Percentiles rank a stretch among this genome's conserved stretches.
Evolutionary conservation across 2,888 invertebrate species (phyloP).

Genomic region (Trilocha varians): DNA sequence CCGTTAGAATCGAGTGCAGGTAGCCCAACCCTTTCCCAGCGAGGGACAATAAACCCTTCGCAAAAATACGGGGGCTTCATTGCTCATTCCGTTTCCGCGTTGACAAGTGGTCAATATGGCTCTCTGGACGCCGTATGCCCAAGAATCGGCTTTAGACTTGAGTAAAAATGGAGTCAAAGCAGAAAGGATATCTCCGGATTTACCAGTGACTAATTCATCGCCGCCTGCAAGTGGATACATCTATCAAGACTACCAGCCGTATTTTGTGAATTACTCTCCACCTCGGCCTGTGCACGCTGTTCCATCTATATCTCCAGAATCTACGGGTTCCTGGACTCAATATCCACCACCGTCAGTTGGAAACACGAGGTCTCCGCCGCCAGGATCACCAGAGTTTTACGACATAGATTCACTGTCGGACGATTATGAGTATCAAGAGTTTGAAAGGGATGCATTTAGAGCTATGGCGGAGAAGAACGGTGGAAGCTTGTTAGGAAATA

Average conservation of each 20-base stretch:
- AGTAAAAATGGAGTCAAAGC: constrained; percentile 29
- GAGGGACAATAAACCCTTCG: background rate
- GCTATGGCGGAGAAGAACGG: constrained; percentile 78
- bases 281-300: constrained; percentile 21
- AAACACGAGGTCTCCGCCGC: constrained; percentile 31
- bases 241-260: constrained; percentile 18
- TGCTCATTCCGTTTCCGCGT: constrained; percentile 3
- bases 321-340: constrained; percentile 27
- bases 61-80: background rate
- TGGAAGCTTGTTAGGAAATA: constrained; percentile 69
- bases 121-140: constrained; percentile 54
- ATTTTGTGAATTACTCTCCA: constrained; percentile 19
- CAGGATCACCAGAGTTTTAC: constrained; percentile 37
- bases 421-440: constrained; percentile 78
- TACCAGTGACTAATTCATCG: constrained; percentile 16
- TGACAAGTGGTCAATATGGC: constrained; percentile 33
- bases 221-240: constrained; percentile 11
- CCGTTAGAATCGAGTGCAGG: constrained; percentile 19
- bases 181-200: constrained; percentile 23
- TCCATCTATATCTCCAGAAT: constrained; percentile 37
- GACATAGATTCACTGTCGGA: constrained; percentile 42
- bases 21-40: constrained; percentile 19
- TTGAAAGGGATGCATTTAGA: constrained; percentile 78
- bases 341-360: constrained; percentile 7
- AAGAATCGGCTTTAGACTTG: constrained; percentile 45